Evolutionary conservation across 1,140 invertebrate genomes (phyloP), one percentile per base, ranked within the genome.

Genomic region (Platorchestia sp.): DNA sequence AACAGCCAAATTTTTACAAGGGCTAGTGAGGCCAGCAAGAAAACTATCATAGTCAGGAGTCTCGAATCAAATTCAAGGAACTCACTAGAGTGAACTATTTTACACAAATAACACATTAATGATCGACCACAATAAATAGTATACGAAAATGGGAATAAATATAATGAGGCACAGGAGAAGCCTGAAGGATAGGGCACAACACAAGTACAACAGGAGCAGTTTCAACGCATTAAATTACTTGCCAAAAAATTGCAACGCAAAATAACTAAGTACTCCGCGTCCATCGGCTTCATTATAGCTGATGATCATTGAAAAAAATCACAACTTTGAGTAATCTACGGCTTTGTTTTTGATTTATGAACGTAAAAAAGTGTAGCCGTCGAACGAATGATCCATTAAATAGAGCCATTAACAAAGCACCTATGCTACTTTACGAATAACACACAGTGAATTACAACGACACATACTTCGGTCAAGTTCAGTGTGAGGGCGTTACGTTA

Each of bases 351-450:
- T n/a, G n/a, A n/a, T n/a, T n/a, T n/a, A n/a, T 7, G 47, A 51
- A 19, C 19, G 19, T 75, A 75, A 75, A 75, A 75, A 36, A 75
- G 59, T 75, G 59, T 22, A 75, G 59, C 59, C 14, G 59, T 75
- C 36, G 27, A 75, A 75, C 14, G 36, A 75, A 75, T 75, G 10
- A 10, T 75, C 36, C 36, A 75, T 22, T 75, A 75, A 19, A 36
- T 36, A 1, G 1, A 75, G 27, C 59, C 59, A 75, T 75, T 10
- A 75, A 75, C 59, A 36, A 14, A 75, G 59, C 10, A 36, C 27
- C 59, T 75, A 75, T 75, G 59, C 59, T 75, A 75, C 27, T 75
- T 75, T 75, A 75, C 59, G 59, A 75, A 75, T 75, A 75, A 75
- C 59, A 75, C 36, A 75, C 59, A 75, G 59, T 36, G 27, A 36